Percentiles rank a stretch among this genome's conserved stretches.
Conservation (phyloP, 2,888 invertebrate genomes). For the Acanthococcus lagerstroemiae region DNA sequence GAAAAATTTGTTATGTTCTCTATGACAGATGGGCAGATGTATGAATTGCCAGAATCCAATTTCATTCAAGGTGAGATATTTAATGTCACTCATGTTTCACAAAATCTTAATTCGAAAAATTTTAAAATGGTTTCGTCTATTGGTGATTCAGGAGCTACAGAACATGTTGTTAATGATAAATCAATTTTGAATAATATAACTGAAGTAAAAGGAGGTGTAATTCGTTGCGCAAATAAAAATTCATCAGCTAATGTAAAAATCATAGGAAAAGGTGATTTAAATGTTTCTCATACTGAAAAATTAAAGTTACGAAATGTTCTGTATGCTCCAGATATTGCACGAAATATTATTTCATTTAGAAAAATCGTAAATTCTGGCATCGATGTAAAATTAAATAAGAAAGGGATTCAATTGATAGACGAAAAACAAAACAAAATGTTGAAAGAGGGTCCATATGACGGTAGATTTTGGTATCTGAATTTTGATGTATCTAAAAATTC, state of each 20-base stretch:
- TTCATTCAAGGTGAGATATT: not conserved
- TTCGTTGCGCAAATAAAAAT: too few relatives aligned
- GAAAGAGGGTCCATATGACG: not conserved
- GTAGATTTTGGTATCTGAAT: not conserved
- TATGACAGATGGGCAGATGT: not conserved
- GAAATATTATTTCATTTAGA: not conserved
- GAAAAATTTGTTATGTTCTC: constrained; percentile 4
- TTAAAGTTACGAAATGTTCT: not conserved
- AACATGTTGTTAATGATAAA: too few relatives aligned
- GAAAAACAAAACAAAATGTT: not conserved
- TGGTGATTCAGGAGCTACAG: too few relatives aligned
- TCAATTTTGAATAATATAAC: too few relatives aligned
- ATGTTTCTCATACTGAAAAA: not conserved
- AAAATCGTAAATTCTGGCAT: not conserved
- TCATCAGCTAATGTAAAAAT: too few relatives aligned
- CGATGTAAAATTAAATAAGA: not conserved
- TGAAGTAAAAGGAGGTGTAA: too few relatives aligned
- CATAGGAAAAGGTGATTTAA: constrained; percentile 1
- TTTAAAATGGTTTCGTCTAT: too few relatives aligned
- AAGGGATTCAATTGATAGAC: not conserved
- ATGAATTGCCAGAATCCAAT: not conserved
- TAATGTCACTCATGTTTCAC: too few relatives aligned
- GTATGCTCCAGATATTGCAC: too few relatives aligned
- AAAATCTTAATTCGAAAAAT: too few relatives aligned
- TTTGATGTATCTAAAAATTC: too few relatives aligned